These are phyloP conservation scores for Gasterosteus aculeatus DNA, from an alignment of 2,113 vertebrate genomes.

Conservation along the genomic window DNA sequence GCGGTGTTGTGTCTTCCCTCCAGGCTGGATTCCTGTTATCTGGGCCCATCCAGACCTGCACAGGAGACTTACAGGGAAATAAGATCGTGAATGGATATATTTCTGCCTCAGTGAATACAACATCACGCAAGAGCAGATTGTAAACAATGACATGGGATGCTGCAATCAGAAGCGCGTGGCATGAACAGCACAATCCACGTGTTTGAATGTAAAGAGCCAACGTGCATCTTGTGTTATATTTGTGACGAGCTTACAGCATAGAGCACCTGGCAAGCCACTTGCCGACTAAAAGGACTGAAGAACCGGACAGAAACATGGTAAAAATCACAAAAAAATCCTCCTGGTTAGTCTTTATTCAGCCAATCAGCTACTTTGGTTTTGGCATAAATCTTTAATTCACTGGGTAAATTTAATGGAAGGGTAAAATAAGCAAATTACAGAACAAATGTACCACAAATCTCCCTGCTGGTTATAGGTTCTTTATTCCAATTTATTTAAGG, in stretches of 20 bases:
- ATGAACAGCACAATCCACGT: neutral
- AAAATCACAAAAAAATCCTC: neutral
- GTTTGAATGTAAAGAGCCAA: neutral
- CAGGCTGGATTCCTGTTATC: slow-evolving; percentile 77
- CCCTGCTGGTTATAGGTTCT: too few relatives aligned
- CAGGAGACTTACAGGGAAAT: slow-evolving; percentile 66
- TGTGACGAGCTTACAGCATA: neutral
- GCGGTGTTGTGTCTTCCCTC: slow-evolving; percentile 73
- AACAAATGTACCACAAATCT: too few relatives aligned
- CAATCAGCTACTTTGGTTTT: neutral
- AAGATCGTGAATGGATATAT: slow-evolving; percentile 68
- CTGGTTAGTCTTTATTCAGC: neutral
- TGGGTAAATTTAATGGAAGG: too few relatives aligned
- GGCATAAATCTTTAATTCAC: neutral
- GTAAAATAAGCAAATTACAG: too few relatives aligned
- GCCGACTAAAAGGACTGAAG: neutral
- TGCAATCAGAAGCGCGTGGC: neutral
- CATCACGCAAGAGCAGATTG: slow-evolving; percentile 55
- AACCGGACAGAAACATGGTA: neutral
- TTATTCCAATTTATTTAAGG: too few relatives aligned
- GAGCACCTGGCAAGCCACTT: neutral
- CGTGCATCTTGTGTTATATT: neutral
- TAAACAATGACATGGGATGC: slow-evolving; percentile 30
- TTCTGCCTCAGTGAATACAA: slow-evolving; percentile 76
- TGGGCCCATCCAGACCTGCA: slow-evolving; percentile 68